A percentile compares a stretch with the other conserved stretches of the same genome.
Evolutionary conservation across 2,888 invertebrate species (phyloP).

Genomic region (Catocala fraxini): DNA sequence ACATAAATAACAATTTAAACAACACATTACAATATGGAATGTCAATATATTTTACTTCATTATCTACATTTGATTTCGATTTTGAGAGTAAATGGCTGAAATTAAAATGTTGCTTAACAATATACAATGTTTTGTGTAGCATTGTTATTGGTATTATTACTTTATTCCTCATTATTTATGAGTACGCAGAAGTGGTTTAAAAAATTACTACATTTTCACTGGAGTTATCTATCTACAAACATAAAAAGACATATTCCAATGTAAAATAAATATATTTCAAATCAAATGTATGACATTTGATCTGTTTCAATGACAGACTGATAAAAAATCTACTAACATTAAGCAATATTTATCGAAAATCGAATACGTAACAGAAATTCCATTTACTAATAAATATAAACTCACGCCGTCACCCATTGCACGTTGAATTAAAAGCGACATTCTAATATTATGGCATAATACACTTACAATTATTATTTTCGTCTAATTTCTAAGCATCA

Average conservation of each 20-base stretch:
- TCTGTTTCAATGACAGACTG: constrained; percentile 83
- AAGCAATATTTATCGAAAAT: constrained; percentile 85
- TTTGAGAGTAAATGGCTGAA: constrained; percentile 79
- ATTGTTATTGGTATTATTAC: constrained; percentile 63
- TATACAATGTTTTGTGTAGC: constrained; percentile 77
- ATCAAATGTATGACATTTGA: constrained; percentile 88
- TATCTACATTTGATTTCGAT: constrained; percentile 83
- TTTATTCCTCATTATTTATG: constrained; percentile 61
- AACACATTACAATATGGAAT: constrained; percentile 85
- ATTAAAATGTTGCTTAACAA: constrained; percentile 79
- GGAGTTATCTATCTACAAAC: constrained; percentile 85
- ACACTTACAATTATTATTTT: constrained; percentile 35
- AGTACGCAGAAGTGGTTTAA: constrained; percentile 66
- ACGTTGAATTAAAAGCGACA: constrained; percentile 57
- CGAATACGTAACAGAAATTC: constrained; percentile 83
- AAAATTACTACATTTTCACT: constrained; percentile 73
- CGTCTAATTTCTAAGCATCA: constrained; percentile 32
- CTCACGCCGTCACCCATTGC: constrained; percentile 69
- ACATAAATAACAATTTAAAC: constrained; percentile 76
- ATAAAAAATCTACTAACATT: constrained; percentile 87
- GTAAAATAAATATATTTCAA: constrained; percentile 87
- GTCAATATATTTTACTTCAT: constrained; percentile 87
- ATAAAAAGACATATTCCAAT: constrained; percentile 86
- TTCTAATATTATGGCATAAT: constrained; percentile 47
- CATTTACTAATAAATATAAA: constrained; percentile 77